phyloP scores from a whole-genome alignment of 1,140 invertebrate species.

The Drosophila teissieri region DNA sequence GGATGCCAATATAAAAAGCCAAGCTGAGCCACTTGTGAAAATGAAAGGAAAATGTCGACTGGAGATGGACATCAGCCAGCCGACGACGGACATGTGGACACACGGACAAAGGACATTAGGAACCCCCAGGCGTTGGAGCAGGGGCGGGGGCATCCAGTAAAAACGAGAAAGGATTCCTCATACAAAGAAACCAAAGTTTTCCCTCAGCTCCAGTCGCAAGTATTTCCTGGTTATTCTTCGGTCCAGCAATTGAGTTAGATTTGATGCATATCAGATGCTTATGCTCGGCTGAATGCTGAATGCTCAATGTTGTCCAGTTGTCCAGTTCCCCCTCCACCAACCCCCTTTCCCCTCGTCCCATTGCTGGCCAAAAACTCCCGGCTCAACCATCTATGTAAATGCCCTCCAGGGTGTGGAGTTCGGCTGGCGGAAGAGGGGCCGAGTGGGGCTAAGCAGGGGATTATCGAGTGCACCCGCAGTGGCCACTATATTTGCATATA shows the following conservation, averaged over 20 bases:
- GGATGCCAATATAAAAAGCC: constrained; percentile 73
- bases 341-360: background rate
- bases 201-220: constrained; percentile 55
- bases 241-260: constrained; percentile 79
- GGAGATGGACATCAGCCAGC: constrained; percentile 48
- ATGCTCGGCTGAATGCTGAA: constrained; percentile 46
- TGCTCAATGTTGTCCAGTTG: constrained; percentile 39
- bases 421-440: constrained; percentile 6
- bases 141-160: constrained; percentile 3
- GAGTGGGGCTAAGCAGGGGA: constrained; percentile 41
- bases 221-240: constrained; percentile 79
- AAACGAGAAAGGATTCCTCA: constrained; percentile 47
- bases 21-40: constrained; percentile 76
- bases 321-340: background rate
- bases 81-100: constrained; percentile 39
- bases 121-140: background rate
- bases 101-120: constrained; percentile 4
- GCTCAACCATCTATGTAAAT: constrained; percentile 70
- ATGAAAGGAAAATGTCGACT: constrained; percentile 75
- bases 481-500: constrained; percentile 47
- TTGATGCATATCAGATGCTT: constrained; percentile 81
- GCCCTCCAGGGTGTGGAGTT: constrained; percentile 60
- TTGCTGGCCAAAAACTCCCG: constrained; percentile 26
- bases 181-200: constrained; percentile 64
- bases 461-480: constrained; percentile 50